Conservation (phyloP, 1,140 invertebrate species). For the Bombus sylvicola region DNA sequence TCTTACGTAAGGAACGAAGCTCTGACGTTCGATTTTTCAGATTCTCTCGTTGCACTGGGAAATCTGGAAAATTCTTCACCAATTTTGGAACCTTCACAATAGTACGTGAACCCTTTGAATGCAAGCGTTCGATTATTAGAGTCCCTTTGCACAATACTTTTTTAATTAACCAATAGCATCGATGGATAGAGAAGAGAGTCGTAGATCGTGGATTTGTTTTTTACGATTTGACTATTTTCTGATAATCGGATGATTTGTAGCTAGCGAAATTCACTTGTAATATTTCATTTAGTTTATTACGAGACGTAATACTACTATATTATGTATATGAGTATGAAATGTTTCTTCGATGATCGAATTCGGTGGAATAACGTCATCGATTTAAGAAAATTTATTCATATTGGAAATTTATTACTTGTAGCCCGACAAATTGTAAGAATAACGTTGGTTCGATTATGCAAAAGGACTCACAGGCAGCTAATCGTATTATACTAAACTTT, state of each 20-base stretch:
- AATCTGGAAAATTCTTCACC: neutral
- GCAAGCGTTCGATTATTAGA: neutral
- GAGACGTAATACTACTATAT: too few relatives aligned
- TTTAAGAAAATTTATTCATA: too few relatives aligned
- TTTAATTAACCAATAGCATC: neutral
- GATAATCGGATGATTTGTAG: too few relatives aligned
- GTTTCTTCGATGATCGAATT: too few relatives aligned
- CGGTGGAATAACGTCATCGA: neutral
- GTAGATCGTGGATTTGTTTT: too few relatives aligned
- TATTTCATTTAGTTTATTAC: neutral
- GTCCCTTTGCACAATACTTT: neutral
- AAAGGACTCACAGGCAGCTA: neutral
- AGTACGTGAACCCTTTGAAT: neutral
- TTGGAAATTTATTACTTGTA: neutral
- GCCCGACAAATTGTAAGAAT: neutral
- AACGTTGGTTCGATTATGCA: neutral
- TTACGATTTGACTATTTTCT: too few relatives aligned
- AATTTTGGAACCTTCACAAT: neutral
- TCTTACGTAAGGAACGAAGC: slow-evolving; percentile 11
- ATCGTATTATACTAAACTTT: neutral
- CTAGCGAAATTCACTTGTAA: neutral
- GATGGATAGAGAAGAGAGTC: neutral
- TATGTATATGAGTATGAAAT: too few relatives aligned
- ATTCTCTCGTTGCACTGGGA: neutral
- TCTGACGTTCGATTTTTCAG: neutral